Base-by-base conservation (phyloP, 1,140 invertebrate species). In the Caenorhabditis inopinata region DNA sequence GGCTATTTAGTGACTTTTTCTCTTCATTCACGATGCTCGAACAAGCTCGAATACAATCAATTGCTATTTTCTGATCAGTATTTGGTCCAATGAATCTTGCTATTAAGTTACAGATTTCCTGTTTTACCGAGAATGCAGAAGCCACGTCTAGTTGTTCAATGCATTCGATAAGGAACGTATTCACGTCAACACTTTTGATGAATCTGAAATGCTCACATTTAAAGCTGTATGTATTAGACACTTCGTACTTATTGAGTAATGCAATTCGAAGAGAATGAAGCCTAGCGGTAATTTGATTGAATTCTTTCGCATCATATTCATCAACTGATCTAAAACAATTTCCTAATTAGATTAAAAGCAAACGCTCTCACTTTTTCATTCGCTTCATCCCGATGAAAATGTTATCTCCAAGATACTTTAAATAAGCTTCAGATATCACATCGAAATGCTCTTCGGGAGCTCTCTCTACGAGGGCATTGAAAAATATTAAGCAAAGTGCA, bases 1-100 rank as follows among this genome's bases (percentile, higher is more conserved):
- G 53, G 7, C 49, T 58, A n/a, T 78, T 78, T 23, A 45, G 47
- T 16, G 76, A 78, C 38, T 78, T 78, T 21, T 78, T 78, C 47
- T 78, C 76, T 21, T 78, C 76, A 21, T 62, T 78, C 0, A 78
- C 53, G n/a, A 78, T 47, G 35, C 27, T 68, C 11, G 58, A 35
- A 21, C 32, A 38, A 38, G 58, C 58, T 2, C 58, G 58, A 21
- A 68, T 68, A 21, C 58, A 68, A 2, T 42, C 7, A 7, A 68
- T 1, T 0, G 25, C 32, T n/a, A 68, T 9, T 21, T 68, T 11
- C 11, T 18, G 25, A 38, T 68, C 58, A 2, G 58, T 16, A 16
- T 32, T 38, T 38, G 18, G 35, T 21, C 32, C n/a, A 38, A 68
- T 68, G n/a, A 68, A 68, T 68, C 32, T 68, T 68, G 58, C 11